Conservation (phyloP, 2,888 invertebrate genomes). For the Crossocerus cetratus region DNA sequence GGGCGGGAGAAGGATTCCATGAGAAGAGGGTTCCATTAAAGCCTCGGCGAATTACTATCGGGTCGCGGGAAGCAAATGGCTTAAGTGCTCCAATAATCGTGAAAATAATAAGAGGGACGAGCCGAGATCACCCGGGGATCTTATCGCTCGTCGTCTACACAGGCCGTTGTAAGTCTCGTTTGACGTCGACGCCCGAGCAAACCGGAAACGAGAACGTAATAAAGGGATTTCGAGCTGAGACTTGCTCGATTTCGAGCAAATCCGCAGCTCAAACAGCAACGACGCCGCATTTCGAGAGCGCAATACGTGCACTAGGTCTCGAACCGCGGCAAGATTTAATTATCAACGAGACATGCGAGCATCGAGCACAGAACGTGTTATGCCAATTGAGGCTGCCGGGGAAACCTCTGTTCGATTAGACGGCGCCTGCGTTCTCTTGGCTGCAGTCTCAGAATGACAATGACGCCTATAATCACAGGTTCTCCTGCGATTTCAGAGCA, state of each 20-base stretch:
- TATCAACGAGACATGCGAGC: constrained; percentile 30
- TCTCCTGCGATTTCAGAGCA: constrained; percentile 12
- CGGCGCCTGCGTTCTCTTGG: constrained; percentile 22
- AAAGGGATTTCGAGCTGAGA: too few relatives aligned
- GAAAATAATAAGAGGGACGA: background rate
- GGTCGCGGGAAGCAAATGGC: constrained; percentile 11
- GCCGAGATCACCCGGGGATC: constrained; percentile 12
- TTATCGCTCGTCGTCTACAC: background rate
- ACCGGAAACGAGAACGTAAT: too few relatives aligned
- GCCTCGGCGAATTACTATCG: constrained; percentile 13
- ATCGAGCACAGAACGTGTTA: constrained; percentile 18
- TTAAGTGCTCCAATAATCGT: constrained; percentile 18
- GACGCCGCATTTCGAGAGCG: background rate
- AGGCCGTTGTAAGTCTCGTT: background rate
- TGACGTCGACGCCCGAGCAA: too few relatives aligned
- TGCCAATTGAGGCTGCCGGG: constrained; percentile 30
- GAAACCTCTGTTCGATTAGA: constrained; percentile 28
- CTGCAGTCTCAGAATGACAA: constrained; percentile 33
- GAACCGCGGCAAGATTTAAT: constrained; percentile 27
- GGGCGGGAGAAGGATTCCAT: constrained; percentile 6
- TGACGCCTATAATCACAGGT: constrained; percentile 42
- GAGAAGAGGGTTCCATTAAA: constrained; percentile 11
- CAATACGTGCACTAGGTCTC: background rate
- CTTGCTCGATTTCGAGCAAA: too few relatives aligned
- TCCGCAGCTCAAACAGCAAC: too few relatives aligned